phyloP scores from a whole-genome alignment of 2,797 vertebrate genomes.

The Phaenicophaeus curvirostris region DNA sequence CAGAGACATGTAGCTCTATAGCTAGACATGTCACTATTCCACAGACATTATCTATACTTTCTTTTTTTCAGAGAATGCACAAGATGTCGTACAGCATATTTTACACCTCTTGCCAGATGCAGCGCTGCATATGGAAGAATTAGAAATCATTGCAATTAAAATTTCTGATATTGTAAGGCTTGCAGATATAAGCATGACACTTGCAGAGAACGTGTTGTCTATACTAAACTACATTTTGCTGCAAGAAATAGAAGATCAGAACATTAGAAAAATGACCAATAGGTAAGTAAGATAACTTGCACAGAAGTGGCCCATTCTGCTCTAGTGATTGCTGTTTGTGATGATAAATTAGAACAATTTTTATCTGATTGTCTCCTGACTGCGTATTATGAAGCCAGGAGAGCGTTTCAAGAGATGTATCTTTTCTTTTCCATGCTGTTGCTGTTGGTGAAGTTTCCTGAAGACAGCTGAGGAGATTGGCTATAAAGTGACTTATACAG shows the following conservation, averaged over 20 bases:
- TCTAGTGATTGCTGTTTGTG: not conserved
- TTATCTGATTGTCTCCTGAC: not conserved
- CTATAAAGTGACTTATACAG: slow-evolving; percentile 80
- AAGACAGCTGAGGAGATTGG: slow-evolving; percentile 80
- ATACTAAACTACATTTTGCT: slow-evolving; percentile 79
- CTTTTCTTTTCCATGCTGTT: not conserved
- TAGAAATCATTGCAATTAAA: slow-evolving; percentile 82
- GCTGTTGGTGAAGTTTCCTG: slow-evolving; percentile 80
- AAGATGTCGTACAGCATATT: slow-evolving; percentile 81
- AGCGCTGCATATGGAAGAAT: slow-evolving; percentile 69
- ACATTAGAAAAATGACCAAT: slow-evolving; percentile 74
- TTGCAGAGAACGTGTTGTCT: slow-evolving; percentile 73
- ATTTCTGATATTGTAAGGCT: slow-evolving; percentile 76
- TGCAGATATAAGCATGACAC: slow-evolving; percentile 55
- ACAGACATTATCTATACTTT: not conserved
- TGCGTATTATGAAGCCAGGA: not conserved
- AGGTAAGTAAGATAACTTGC: slow-evolving; percentile 74
- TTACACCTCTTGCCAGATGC: slow-evolving; percentile 76
- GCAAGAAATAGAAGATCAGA: slow-evolving; percentile 53
- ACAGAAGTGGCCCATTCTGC: not conserved
- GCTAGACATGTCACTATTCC: not conserved
- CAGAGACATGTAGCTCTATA: not conserved
- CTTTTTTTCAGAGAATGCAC: slow-evolving; percentile 79
- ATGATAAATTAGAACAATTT: not conserved
- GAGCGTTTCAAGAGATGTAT: not conserved